Conservation (phyloP, 1,140 invertebrate species). For the Penaeus indicus region DNA sequence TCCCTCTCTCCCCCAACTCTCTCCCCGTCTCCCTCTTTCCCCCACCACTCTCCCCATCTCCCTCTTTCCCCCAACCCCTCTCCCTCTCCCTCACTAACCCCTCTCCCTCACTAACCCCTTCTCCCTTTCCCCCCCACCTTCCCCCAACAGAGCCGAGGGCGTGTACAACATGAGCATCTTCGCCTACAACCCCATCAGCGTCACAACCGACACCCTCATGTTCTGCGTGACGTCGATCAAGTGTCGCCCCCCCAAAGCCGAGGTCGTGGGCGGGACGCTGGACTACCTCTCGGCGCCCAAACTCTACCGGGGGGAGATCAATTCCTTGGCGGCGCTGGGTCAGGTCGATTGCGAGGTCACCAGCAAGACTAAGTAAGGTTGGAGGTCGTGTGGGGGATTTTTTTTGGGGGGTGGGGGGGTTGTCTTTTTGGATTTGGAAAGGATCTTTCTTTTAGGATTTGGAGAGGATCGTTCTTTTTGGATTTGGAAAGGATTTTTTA, state of each 20-base stretch:
- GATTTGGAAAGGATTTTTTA: no score
- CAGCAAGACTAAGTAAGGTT: conserved; percentile 60
- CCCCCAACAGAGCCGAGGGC: conserved; percentile 36
- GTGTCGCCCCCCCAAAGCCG: conserved; percentile 67
- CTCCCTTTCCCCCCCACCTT: not conserved
- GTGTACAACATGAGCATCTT: conserved; percentile 66
- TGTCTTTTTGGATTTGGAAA: no score
- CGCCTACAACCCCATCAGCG: conserved; percentile 62
- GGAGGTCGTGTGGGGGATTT: no score
- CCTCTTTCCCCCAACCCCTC: no score
- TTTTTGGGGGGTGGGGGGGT: not conserved
- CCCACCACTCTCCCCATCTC: no score
- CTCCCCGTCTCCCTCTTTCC: no score
- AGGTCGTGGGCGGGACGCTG: conserved; percentile 65
- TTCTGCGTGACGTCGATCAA: conserved; percentile 67
- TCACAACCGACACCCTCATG: conserved; percentile 65
- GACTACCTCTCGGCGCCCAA: conserved; percentile 50
- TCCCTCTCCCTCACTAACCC: not conserved
- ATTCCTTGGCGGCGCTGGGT: conserved; percentile 35
- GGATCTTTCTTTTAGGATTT: no score
- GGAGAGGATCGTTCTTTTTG: no score
- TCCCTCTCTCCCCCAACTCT: no score
- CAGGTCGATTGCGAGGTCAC: conserved; percentile 61
- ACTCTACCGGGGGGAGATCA: conserved; percentile 21
- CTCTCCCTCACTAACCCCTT: not conserved